Base-by-base conservation (phyloP, 2,113 vertebrate species). In the Clarias macrocephalus region DNA sequence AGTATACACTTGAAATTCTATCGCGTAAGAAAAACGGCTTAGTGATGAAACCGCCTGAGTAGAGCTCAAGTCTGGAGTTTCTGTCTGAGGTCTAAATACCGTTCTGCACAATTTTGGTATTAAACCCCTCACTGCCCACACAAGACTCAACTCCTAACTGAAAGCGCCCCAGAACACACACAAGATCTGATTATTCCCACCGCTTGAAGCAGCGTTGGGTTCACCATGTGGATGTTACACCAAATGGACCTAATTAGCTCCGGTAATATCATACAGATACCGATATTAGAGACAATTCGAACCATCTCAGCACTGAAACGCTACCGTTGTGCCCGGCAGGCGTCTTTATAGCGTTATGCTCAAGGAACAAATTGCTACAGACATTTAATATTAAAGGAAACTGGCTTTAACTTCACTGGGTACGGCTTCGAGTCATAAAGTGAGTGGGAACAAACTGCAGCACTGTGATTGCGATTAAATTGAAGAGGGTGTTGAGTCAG, bases 321-420 rank as follows among this genome's bases (percentile, higher is more conserved):
- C 56, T 52, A 12, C 25, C 0, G 15, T 28, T 65, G 33, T 75
- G 57, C 37, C 54, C 57, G 5, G n/a, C 11, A 54, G 59, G 59
- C 33, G 12, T 65, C 13, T 65, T 77, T 77, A 65, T 30, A n/a
- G 42, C 25, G 2, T 77, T 52, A 23, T 21, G 3, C 59, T 85
- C 9, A 21, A 85, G 57, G 37, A 77, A 85, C 56, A 85, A 77
- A 63, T 70, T n/a, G 59, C 84, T 13, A 21, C 73, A 85, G 83
- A 70, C 66, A 33, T 56, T 66, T 70, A 68, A 33, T 73, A 23
- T 37, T 62, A 59, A 37, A 19, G 25, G 73, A 33, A 63, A 30
- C 59, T 63, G 83, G 13, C 70, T 85, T 76, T 52, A 62, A 42
- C 57, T 28, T 85, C 57, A n/a, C 83, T 48, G 83, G 28, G 83